phyloP scores from a whole-genome alignment of 2,113 vertebrate genomes.

The Phasianus colchicus region DNA sequence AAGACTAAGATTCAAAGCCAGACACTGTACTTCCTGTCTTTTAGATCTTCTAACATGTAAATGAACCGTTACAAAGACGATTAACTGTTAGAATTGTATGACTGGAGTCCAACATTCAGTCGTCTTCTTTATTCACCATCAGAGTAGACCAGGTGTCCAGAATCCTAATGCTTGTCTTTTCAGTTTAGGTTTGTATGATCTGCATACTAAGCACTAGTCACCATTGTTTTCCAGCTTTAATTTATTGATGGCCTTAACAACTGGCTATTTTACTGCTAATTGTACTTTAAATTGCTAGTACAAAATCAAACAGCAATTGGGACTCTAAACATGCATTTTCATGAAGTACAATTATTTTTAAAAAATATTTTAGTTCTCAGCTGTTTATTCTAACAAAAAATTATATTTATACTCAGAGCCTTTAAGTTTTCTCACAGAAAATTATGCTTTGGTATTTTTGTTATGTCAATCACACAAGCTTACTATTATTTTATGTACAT shows the following conservation, averaged over 20 bases:
- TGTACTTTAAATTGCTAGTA: conserved; percentile 71
- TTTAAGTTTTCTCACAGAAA: background rate
- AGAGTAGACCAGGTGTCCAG: conserved; percentile 74
- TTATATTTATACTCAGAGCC: background rate
- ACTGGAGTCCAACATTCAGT: conserved; percentile 77
- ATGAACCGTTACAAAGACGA: conserved; percentile 81
- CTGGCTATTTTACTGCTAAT: conserved; percentile 67
- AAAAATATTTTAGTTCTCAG: background rate
- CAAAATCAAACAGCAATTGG: conserved; percentile 58
- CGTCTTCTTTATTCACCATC: conserved; percentile 60
- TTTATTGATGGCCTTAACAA: conserved; percentile 77
- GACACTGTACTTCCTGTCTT: conserved; percentile 83
- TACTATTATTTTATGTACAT: background rate
- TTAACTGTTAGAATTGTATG: conserved; percentile 78
- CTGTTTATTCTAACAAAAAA: background rate
- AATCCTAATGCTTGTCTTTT: conserved; percentile 82
- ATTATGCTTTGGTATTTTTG: background rate
- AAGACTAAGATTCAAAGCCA: conserved; percentile 76
- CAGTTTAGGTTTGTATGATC: conserved; percentile 63
- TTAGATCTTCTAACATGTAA: conserved; percentile 86
- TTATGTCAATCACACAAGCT: background rate
- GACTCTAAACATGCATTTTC: conserved; percentile 25
- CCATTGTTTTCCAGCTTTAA: conserved; percentile 76
- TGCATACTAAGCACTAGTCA: conserved; percentile 80
- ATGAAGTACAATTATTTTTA: background rate